These are phyloP conservation scores for Conistra vaccinii DNA, from an alignment of 2,888 invertebrate genomes.

Conservation along the genomic window DNA sequence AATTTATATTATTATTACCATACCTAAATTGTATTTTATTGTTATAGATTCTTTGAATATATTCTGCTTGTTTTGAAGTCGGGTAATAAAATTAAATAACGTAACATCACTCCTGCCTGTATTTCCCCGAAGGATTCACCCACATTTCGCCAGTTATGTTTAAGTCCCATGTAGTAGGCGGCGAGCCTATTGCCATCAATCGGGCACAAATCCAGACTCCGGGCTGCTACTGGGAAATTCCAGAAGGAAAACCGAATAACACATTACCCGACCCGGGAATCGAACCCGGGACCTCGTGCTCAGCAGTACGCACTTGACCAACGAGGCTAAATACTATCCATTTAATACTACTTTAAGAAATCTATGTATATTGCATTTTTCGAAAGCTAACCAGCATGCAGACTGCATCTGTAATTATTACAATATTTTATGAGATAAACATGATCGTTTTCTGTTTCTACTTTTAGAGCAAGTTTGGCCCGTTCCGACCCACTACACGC, in stretches of 20 bases:
- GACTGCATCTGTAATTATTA: neutral
- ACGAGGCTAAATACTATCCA: too few species aligned
- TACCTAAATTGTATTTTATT: neutral
- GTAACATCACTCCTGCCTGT: too few species aligned
- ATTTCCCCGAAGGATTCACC: too few species aligned
- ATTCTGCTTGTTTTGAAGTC: neutral
- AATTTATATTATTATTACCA: neutral
- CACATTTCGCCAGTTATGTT: too few species aligned
- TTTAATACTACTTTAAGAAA: neutral
- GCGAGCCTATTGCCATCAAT: too few species aligned
- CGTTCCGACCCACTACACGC: slow-evolving; percentile 84
- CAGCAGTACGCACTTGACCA: too few species aligned
- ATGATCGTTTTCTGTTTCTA: slow-evolving; percentile 1
- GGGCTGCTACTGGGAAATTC: too few species aligned
- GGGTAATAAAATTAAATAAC: neutral
- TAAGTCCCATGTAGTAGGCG: too few species aligned
- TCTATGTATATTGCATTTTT: neutral
- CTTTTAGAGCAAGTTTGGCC: slow-evolving; percentile 85
- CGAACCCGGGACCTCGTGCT: too few species aligned
- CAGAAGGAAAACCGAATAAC: too few species aligned
- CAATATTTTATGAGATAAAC: neutral
- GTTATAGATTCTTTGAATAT: neutral
- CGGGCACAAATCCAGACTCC: too few species aligned
- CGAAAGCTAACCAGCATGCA: neutral
- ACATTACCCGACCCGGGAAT: too few species aligned